Percentiles rank a stretch among this genome's conserved stretches.
Conservation (phyloP, 2,113 vertebrate genomes). For the Psephotus haematonotus region DNA sequence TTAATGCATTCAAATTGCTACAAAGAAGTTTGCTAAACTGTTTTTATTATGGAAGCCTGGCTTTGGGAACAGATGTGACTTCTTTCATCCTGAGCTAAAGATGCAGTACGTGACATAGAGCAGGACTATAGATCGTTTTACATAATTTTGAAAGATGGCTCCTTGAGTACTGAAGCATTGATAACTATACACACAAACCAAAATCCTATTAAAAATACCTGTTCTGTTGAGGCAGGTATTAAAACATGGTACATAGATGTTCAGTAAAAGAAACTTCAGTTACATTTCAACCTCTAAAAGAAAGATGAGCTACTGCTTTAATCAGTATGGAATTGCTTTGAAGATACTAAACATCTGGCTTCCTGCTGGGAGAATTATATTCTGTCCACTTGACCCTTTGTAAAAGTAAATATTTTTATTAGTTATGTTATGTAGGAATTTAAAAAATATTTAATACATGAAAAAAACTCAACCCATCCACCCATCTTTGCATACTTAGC, state of each 20-base stretch:
- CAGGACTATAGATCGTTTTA: neutral
- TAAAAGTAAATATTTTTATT: slow-evolving; percentile 59
- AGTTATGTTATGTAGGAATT: slow-evolving; percentile 25
- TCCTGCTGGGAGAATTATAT: slow-evolving; percentile 58
- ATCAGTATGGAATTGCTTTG: slow-evolving; percentile 14
- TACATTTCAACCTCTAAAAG: slow-evolving; percentile 27
- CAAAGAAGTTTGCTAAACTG: neutral
- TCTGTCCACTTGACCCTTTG: slow-evolving; percentile 38
- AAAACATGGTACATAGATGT: neutral
- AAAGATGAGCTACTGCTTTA: slow-evolving; percentile 29
- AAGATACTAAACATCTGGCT: slow-evolving; percentile 67
- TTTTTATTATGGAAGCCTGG: neutral
- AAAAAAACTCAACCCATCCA: neutral
- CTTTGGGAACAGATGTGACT: neutral
- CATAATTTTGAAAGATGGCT: neutral
- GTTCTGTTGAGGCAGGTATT: neutral
- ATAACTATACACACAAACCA: neutral
- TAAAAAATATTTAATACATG: neutral
- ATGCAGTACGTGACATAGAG: rapidly evolving
- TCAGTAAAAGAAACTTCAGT: slow-evolving; percentile 18
- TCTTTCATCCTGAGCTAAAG: neutral
- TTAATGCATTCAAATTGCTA: neutral
- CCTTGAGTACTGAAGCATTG: neutral
- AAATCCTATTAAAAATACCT: neutral
- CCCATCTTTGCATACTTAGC: neutral